Base-by-base conservation (phyloP, 1,140 invertebrate species). In the Drosophila dunni region DNA sequence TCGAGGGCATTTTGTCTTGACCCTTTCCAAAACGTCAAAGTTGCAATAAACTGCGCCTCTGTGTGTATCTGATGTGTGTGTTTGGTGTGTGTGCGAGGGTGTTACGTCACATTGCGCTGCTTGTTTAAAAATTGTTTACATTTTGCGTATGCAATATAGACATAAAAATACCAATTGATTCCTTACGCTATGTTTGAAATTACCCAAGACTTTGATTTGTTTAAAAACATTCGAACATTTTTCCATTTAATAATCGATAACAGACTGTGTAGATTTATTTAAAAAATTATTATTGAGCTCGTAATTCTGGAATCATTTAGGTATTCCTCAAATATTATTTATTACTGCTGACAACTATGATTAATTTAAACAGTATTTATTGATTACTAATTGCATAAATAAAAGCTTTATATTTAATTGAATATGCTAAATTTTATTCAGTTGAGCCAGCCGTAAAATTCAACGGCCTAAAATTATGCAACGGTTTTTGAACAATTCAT, bases 61-160 rank as follows among this genome's bases (percentile, higher is more conserved):
- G 33, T 38, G 36, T 20, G 34, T 53, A 5, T 29, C 3, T 36
- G 1, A 15, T 53, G 7, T 29, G 7, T 17, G 3, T 7, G 15
- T 38, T 10, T 74, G 36, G 4, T 34, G 10, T 38, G 33, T 20
- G 13, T 51, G 29, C 11, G 7, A 13, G 15, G 0, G 13, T 38
- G 33, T 74, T 74, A 38, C 71, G 45, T 68, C 56, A 74, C 17
- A 53, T 58, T 40, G 8, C 38, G 6, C 42, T 68, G 40, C 68
- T 62, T 48, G 70, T 17, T 7, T 2, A 46, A 10, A 0, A 46
- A 34, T 17, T 73, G 70, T 67, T 73, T 73, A 73, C 42, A 34
- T 53, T 29, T 33, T 58, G 20, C 36, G 36, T 63, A 29, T 63
- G 60, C 46, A 51, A 51, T 33, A 64, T 33, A 64, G 17, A 3